These are phyloP conservation scores for Drosophila rhopaloa DNA, from an alignment of 1,140 invertebrate genomes.

Conservation along the genomic window DNA sequence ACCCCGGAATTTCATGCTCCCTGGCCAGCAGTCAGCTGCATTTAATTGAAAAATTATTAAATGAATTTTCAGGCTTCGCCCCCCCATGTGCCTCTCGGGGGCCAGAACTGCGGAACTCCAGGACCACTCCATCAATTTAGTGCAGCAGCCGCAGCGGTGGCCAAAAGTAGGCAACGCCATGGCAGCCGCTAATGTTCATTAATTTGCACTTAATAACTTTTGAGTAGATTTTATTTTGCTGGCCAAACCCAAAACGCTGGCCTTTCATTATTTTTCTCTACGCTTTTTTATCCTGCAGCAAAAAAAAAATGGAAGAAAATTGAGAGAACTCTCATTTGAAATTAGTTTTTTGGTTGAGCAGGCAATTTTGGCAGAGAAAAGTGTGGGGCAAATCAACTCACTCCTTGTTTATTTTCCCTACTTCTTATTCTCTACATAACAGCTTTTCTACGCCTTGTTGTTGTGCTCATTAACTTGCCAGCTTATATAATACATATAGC, in stretches of 20 bases:
- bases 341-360: conserved; percentile 68
- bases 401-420: conserved; percentile 29
- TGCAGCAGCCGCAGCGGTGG: conserved; percentile 52
- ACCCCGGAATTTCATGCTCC: conserved; percentile 27
- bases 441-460: conserved; percentile 49
- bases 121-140: conserved; percentile 37
- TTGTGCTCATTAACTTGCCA: conserved; percentile 70
- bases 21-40: conserved; percentile 62
- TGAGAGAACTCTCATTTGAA: conserved; percentile 43
- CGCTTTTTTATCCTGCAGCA: conserved; percentile 30
- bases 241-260: conserved; percentile 29
- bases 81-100: conserved; percentile 5
- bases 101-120: conserved; percentile 1
- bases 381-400: conserved; percentile 37
- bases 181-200: conserved; percentile 76
- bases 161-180: conserved; percentile 62
- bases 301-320: conserved; percentile 17
- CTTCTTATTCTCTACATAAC: conserved; percentile 24
- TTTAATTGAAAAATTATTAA: conserved; percentile 83
- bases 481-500: conserved; percentile 42
- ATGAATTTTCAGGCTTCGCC: conserved; percentile 65
- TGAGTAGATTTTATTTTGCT: conserved; percentile 73
- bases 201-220: conserved; percentile 82
- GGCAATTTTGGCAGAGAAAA: conserved; percentile 50
- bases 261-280: conserved; percentile 23